Percentiles rank a stretch among this genome's conserved stretches.
Evolutionary conservation across 2,797 vertebrate genomes (phyloP).

Genomic region (Euphonia xanthogaster): DNA sequence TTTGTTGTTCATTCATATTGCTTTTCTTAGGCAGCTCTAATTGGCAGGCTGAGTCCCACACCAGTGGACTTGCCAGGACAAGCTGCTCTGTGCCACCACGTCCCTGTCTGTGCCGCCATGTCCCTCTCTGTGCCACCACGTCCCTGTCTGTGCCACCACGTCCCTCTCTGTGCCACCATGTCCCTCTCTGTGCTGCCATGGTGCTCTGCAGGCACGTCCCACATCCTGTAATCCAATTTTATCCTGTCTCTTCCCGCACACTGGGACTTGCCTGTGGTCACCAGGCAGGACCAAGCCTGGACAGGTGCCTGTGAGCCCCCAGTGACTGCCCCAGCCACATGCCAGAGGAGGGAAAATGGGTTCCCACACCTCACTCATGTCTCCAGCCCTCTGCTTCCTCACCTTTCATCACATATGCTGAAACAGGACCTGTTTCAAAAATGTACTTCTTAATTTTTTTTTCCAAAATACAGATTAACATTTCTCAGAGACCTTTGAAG

Average conservation of each 20-base stretch:
- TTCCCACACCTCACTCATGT: background rate
- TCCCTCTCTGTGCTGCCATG: background rate
- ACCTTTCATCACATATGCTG: background rate
- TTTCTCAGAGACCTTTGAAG: conserved; percentile 10
- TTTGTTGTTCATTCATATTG: background rate
- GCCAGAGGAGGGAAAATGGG: background rate
- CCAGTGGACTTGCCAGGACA: background rate
- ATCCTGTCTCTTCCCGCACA: too few relatives aligned
- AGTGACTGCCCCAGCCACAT: background rate
- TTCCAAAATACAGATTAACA: background rate
- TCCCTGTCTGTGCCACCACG: background rate
- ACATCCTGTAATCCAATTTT: background rate
- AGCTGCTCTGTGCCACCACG: background rate
- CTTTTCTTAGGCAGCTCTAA: background rate
- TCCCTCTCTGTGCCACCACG: too few relatives aligned
- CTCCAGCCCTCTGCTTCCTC: background rate
- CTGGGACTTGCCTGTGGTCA: fast-evolving
- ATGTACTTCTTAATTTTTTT: too few relatives aligned
- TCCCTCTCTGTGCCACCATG: background rate
- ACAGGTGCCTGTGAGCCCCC: fast-evolving
- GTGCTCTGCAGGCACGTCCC: background rate
- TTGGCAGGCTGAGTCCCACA: background rate
- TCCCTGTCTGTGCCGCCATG: too few relatives aligned
- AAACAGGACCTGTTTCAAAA: background rate
- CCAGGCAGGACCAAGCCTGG: background rate